These are phyloP conservation scores for Arenaria interpres DNA, from an alignment of 2,113 vertebrate species.

Conservation along the genomic window DNA sequence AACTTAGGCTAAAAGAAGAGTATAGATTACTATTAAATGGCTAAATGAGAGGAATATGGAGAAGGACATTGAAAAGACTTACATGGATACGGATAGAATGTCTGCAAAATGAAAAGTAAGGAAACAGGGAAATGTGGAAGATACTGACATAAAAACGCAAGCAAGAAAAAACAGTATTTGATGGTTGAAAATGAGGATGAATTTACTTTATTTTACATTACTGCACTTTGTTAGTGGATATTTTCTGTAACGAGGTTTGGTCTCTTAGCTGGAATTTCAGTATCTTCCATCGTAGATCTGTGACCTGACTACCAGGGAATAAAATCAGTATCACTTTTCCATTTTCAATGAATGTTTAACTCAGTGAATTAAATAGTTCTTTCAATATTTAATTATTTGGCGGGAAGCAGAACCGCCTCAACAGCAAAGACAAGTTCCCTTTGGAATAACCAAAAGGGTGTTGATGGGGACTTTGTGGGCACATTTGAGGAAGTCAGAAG, in stretches of 20 bases:
- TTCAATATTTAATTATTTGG: conserved; percentile 66
- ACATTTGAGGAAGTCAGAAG: background rate
- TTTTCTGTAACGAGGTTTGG: background rate
- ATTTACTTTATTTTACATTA: background rate
- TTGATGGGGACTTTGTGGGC: background rate
- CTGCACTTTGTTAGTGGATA: background rate
- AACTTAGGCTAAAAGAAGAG: background rate
- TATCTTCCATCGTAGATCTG: conserved; percentile 29
- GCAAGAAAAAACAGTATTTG: background rate
- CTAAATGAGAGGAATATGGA: background rate
- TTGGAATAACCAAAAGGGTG: background rate
- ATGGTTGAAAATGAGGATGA: background rate
- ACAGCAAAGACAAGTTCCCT: background rate
- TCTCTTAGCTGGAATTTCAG: conserved; percentile 55
- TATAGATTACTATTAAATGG: background rate
- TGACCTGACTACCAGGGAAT: conserved; percentile 43
- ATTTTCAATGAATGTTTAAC: conserved; percentile 64
- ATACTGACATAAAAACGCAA: background rate
- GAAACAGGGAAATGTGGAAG: background rate
- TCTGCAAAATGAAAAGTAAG: background rate
- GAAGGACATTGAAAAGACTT: background rate
- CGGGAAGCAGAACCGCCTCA: background rate
- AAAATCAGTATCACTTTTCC: conserved; percentile 61
- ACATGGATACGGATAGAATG: background rate
- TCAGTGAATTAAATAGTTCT: conserved; percentile 60